Conservation (phyloP, 2,888 invertebrate species). For the Tortrix viridana region DNA sequence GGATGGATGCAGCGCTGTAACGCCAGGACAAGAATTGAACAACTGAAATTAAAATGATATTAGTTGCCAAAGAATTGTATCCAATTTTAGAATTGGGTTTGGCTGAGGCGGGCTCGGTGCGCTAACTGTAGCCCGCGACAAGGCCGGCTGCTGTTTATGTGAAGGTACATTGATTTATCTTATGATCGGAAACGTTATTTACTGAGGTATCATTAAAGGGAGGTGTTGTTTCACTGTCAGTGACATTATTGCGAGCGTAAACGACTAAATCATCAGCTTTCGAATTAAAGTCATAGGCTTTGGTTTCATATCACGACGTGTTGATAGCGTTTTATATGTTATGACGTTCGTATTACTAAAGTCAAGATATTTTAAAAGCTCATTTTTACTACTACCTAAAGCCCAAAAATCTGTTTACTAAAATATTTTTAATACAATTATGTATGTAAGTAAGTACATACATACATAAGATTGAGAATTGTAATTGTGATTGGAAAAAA, state of each 20-base stretch:
- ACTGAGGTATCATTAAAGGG: conserved; percentile 42
- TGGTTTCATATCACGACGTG: too few species aligned
- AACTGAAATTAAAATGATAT: conserved; percentile 83
- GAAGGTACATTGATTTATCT: conserved; percentile 30
- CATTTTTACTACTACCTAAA: too few species aligned
- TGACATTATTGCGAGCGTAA: conserved; percentile 1
- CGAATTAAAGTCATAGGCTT: neutral
- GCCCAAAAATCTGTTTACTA: too few species aligned
- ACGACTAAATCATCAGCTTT: neutral
- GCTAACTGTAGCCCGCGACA: conserved; percentile 49
- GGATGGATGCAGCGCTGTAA: conserved; percentile 73
- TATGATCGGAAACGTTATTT: conserved; percentile 45
- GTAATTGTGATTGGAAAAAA: too few species aligned
- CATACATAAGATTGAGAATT: too few species aligned
- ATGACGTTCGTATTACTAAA: too few species aligned
- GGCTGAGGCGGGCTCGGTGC: conserved; percentile 70
- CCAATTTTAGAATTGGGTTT: conserved; percentile 79
- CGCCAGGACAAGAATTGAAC: conserved; percentile 80
- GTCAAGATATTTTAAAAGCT: too few species aligned
- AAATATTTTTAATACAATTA: too few species aligned
- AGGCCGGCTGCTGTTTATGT: conserved; percentile 46
- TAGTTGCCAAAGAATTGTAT: conserved; percentile 80
- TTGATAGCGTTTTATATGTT: too few species aligned
- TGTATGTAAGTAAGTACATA: too few species aligned
- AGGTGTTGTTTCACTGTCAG: conserved; percentile 2